These are phyloP conservation scores for Drosophila erecta DNA, from an alignment of 1,140 invertebrate genomes.

Conservation along the genomic window DNA sequence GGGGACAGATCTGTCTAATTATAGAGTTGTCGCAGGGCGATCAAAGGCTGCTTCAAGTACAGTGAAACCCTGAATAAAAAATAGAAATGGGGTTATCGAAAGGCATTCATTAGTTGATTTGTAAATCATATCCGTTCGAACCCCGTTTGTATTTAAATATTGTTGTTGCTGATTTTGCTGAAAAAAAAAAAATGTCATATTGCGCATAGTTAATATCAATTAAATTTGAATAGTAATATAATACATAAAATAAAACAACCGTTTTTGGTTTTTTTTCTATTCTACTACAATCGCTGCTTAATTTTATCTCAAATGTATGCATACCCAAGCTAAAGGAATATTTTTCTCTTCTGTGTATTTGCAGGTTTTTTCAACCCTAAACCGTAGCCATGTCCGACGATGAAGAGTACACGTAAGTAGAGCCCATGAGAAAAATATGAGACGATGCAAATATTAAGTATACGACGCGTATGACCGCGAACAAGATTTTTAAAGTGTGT, in stretches of 20 bases:
- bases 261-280: too few species aligned
- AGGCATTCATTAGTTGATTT: too few species aligned
- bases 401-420: slow-evolving; percentile 90
- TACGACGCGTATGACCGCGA: slow-evolving; percentile 23
- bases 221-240: too few species aligned
- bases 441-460: slow-evolving; percentile 37
- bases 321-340: not conserved
- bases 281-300: too few species aligned
- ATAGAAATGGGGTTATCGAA: not conserved
- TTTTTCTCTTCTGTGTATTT: slow-evolving; percentile 49
- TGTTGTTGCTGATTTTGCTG: too few species aligned
- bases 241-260: too few species aligned
- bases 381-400: slow-evolving; percentile 89
- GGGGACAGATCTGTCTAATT: slow-evolving; percentile 56
- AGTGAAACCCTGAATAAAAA: slow-evolving; percentile 16
- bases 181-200: too few species aligned
- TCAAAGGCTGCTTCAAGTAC: slow-evolving; percentile 16
- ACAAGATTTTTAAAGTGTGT: not conserved
- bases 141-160: too few species aligned
- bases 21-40: slow-evolving; percentile 65
- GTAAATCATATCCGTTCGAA: too few species aligned
- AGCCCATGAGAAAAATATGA: not conserved
- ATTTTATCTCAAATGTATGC: not conserved
- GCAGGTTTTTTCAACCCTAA: slow-evolving; percentile 86
- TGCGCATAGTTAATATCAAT: too few species aligned